Evolutionary conservation across 2,797 vertebrate species (phyloP).

Genomic region (Lophius americanus): DNA sequence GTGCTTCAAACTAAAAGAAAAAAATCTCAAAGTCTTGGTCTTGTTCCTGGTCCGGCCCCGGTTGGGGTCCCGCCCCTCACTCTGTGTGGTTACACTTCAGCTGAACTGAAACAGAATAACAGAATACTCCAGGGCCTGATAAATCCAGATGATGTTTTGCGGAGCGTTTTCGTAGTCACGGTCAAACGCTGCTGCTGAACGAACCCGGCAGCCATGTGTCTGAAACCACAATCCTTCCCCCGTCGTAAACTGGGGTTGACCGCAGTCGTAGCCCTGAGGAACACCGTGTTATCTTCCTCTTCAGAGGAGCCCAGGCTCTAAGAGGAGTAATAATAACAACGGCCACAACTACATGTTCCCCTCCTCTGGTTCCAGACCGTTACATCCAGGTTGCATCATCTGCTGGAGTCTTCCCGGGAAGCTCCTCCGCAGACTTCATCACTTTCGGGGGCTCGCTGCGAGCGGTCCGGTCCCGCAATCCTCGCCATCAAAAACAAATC

Average conservation of each 20-base stretch:
- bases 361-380: conserved; percentile 21
- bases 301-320: conserved; percentile 23
- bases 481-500: conserved; percentile 32
- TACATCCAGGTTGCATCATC: conserved; percentile 53
- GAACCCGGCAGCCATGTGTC: conserved; percentile 17
- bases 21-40: no score
- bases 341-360: not conserved
- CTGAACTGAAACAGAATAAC: not conserved
- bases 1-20: no score
- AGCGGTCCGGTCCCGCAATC: conserved; percentile 21
- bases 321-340: conserved; percentile 5
- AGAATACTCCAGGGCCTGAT: not conserved
- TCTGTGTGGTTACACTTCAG: conserved; percentile 1
- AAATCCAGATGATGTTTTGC: conserved; percentile 10
- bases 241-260: conserved; percentile 15
- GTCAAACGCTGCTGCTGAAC: conserved; percentile 3
- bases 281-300: conserved; percentile 1
- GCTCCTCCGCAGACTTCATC: conserved; percentile 6
- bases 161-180: conserved; percentile 3
- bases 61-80: not conserved
- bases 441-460: not conserved
- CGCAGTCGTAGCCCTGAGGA: conserved; percentile 18
- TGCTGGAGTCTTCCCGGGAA: conserved; percentile 31
- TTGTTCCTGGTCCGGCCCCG: not conserved
- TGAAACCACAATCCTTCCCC: conserved; percentile 35